Evolutionary conservation across 2,113 vertebrate genomes (phyloP).

Genomic region (Tenebrosternarchus preto): DNA sequence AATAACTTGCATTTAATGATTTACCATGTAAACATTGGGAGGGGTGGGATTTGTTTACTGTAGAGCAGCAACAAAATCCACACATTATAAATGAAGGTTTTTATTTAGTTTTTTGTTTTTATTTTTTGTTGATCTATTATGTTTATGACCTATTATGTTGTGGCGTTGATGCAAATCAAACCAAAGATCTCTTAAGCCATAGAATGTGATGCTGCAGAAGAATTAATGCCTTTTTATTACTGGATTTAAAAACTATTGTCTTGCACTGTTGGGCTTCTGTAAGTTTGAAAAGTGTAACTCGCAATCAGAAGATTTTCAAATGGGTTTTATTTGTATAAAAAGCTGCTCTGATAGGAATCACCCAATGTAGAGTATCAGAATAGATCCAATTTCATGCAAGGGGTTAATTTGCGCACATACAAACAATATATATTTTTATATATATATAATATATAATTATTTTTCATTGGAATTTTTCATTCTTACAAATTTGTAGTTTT

Average conservation of each 20-base stretch:
- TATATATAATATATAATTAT: too few relatives aligned
- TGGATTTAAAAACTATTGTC: neutral
- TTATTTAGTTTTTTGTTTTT: conserved; percentile 49
- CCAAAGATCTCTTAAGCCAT: conserved; percentile 62
- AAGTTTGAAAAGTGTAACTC: neutral
- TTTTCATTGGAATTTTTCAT: too few relatives aligned
- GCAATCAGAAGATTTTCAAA: neutral
- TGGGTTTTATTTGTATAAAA: neutral
- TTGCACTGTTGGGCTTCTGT: conserved; percentile 7
- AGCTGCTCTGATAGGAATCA: too few relatives aligned
- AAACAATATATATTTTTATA: too few relatives aligned
- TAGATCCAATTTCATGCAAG: too few relatives aligned
- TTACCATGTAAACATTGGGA: conserved; percentile 70
- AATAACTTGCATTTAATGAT: conserved; percentile 62
- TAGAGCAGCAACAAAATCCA: neutral
- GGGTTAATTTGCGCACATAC: too few relatives aligned
- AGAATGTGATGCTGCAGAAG: conserved; percentile 60
- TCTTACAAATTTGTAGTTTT: too few relatives aligned
- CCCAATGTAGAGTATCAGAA: too few relatives aligned
- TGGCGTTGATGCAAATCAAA: conserved; percentile 40
- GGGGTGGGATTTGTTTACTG: conserved; percentile 7
- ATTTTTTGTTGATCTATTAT: too few relatives aligned
- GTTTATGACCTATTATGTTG: too few relatives aligned
- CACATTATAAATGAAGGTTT: conserved; percentile 11
- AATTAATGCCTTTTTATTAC: conserved; percentile 20